These are phyloP conservation scores for Cecidostiba fungosa DNA, from an alignment of 2,888 invertebrate genomes.

Conservation along the genomic window DNA sequence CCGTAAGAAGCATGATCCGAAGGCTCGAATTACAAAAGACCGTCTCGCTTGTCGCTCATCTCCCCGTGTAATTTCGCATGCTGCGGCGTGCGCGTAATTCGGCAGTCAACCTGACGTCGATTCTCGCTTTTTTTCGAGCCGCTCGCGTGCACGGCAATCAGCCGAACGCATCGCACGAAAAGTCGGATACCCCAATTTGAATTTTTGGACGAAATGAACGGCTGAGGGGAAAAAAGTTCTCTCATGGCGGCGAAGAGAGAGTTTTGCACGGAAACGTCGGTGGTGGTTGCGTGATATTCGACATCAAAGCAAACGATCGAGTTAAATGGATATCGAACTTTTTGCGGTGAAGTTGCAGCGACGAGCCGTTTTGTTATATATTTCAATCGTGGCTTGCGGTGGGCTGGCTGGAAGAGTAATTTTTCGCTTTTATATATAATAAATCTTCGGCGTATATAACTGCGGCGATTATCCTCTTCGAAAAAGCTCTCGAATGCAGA, in stretches of 20 bases:
- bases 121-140: not conserved
- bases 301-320: slow-evolving; percentile 54
- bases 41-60: not conserved
- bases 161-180: not conserved
- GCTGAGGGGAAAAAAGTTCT: not conserved
- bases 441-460: not conserved
- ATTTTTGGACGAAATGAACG: slow-evolving; percentile 41
- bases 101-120: not conserved
- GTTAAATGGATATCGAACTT: slow-evolving; percentile 56
- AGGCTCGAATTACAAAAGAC: not conserved
- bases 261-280: not conserved
- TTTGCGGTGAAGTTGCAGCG: slow-evolving; percentile 20
- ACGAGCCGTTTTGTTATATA: slow-evolving; percentile 12
- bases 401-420: not conserved
- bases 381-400: slow-evolving; percentile 29
- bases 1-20: not conserved
- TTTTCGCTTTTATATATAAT: not conserved
- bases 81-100: not conserved
- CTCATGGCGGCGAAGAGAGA: slow-evolving; percentile 13
- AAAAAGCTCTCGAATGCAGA: not conserved
- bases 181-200: slow-evolving; percentile 48
- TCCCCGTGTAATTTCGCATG: not conserved
- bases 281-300: slow-evolving; percentile 48
- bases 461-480: not conserved
- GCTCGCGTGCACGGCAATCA: slow-evolving; percentile 47